These are phyloP conservation scores for Acanthurus leucopareius DNA, from an alignment of 2,797 vertebrate genomes.

Conservation along the genomic window DNA sequence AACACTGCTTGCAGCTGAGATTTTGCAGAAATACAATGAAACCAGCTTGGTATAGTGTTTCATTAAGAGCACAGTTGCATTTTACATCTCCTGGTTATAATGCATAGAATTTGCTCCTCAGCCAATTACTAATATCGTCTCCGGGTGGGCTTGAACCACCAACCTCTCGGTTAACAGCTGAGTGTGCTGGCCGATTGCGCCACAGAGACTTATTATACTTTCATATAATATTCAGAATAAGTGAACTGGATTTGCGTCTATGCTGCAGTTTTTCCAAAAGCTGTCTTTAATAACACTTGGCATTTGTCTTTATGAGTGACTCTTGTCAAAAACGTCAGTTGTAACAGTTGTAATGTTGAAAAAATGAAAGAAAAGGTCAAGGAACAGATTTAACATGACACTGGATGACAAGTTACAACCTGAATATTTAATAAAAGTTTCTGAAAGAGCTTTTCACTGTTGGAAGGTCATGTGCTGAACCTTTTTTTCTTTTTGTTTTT, in stretches of 20 bases:
- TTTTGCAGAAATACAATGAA: neutral
- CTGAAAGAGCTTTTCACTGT: neutral
- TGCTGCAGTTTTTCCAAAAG: neutral
- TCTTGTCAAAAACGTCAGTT: neutral
- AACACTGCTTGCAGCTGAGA: neutral
- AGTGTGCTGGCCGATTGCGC: no score
- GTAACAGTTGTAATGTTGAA: neutral
- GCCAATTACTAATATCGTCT: no score
- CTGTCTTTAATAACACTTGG: conserved; percentile 2
- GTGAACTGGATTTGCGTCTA: neutral
- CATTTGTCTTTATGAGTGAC: neutral
- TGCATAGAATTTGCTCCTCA: no score
- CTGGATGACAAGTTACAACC: no score
- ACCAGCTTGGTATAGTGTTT: neutral
- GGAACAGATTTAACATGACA: neutral
- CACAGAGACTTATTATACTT: no score
- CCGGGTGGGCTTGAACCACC: no score
- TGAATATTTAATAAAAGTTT: neutral
- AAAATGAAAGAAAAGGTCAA: neutral
- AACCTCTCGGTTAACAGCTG: no score
- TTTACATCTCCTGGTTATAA: no score
- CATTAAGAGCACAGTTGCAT: no score
- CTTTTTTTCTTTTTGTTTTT: neutral
- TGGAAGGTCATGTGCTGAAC: neutral
- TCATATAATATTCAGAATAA: no score